Conservation (phyloP, 2,797 vertebrate species). For the Lagothrix lagotricha region DNA sequence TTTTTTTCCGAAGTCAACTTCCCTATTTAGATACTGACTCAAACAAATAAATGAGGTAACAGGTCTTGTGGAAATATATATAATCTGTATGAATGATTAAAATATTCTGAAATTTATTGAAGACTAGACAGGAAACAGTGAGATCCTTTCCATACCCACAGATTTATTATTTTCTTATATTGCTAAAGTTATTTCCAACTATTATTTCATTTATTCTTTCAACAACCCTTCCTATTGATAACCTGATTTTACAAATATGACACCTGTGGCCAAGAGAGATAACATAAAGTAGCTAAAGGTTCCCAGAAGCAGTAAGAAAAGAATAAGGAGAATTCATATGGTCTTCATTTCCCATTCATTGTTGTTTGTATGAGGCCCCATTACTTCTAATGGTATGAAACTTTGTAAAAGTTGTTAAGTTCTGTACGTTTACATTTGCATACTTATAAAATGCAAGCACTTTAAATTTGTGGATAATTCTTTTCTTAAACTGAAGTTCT, state of each 20-base stretch:
- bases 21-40: neutral
- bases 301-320: neutral
- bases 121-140: neutral
- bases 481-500: conserved; percentile 37
- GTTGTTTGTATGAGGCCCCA: neutral
- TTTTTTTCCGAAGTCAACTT: neutral
- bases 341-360: neutral
- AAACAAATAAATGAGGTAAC: neutral
- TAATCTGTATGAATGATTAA: neutral
- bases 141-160: neutral
- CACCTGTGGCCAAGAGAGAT: neutral
- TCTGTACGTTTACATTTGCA: neutral
- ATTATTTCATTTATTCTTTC: neutral
- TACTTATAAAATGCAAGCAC: conserved; percentile 31
- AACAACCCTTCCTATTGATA: neutral
- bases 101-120: conserved; percentile 33
- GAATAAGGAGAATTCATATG: neutral
- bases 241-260: neutral
- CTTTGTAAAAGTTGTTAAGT: conserved; percentile 30
- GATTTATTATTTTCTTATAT: conserved; percentile 11
- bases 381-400: neutral
- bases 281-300: neutral
- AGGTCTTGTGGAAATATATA: neutral
- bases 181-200: conserved; percentile 5
- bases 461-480: conserved; percentile 41